These are phyloP conservation scores for Leptopilina drosophilae DNA, from an alignment of 2,888 invertebrate species.

Conservation along the genomic window DNA sequence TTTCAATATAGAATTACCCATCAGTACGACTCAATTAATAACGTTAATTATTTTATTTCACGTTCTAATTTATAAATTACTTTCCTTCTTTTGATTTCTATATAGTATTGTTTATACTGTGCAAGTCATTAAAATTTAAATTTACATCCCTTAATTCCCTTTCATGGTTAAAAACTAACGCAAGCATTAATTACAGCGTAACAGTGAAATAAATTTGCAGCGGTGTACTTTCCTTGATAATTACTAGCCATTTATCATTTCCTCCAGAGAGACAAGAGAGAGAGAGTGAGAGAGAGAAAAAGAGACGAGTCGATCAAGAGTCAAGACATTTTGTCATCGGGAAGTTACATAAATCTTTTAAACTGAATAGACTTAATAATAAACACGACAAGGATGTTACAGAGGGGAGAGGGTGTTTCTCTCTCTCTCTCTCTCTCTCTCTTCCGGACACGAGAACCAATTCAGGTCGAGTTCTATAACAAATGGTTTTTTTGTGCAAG, in stretches of 20 bases:
- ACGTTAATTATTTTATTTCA: no score
- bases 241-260: constrained; percentile 36
- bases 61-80: background rate
- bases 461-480: constrained; percentile 39
- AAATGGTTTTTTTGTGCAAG: constrained; percentile 36
- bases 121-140: constrained; percentile 26
- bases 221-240: constrained; percentile 30
- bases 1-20: no score
- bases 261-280: background rate
- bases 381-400: constrained; percentile 37
- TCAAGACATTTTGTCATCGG: constrained; percentile 46
- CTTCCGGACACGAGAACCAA: constrained; percentile 38
- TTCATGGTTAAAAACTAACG: constrained; percentile 7
- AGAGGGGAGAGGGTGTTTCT: no score
- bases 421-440: constrained; percentile 6
- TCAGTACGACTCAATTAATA: no score
- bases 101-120: constrained; percentile 3
- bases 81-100: background rate
- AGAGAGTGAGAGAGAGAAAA: background rate
- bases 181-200: constrained; percentile 28
- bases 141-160: constrained; percentile 23
- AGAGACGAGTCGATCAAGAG: constrained; percentile 36
- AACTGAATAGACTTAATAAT: constrained; percentile 47
- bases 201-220: constrained; percentile 30
- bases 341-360: constrained; percentile 46